phyloP scores from a whole-genome alignment of 37 sponge, comb jelly and placozoan genomes.

The Halichondria panicea region DNA sequence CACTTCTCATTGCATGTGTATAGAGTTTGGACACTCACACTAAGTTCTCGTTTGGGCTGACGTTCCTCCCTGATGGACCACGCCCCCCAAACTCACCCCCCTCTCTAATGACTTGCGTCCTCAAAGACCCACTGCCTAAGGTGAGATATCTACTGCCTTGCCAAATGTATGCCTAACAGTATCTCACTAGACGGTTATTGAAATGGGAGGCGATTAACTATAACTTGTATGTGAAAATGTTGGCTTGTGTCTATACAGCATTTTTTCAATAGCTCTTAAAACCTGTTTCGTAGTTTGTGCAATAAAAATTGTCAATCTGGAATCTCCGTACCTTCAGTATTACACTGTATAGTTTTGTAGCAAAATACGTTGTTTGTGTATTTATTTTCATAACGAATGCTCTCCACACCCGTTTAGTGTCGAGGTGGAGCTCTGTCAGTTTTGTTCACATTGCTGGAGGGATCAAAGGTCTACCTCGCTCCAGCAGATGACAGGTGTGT shows the following conservation, averaged over 20 bases:
- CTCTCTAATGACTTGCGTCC: slow-evolving; percentile 37
- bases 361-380: no score
- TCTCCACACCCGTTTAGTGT: slow-evolving; percentile 24
- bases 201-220: no score
- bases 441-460: slow-evolving; percentile 49
- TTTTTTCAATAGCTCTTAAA: no score
- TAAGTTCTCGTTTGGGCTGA: slow-evolving; percentile 52
- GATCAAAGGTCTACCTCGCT: slow-evolving; percentile 52
- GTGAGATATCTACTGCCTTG: background rate
- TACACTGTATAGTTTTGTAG: no score
- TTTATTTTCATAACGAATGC: no score
- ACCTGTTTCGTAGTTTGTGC: no score
- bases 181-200: no score
- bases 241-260: no score
- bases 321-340: no score
- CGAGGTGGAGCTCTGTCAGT: slow-evolving; percentile 49
- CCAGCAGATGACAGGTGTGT: slow-evolving; percentile 56
- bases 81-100: slow-evolving; percentile 46
- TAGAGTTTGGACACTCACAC: slow-evolving; percentile 39
- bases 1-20: background rate
- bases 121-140: slow-evolving; percentile 42
- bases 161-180: no score
- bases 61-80: slow-evolving; percentile 66
- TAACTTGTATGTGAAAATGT: no score
- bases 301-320: no score